Evolutionary conservation across 2,888 invertebrate species (phyloP).

Genomic region (Cephus pulcher): DNA sequence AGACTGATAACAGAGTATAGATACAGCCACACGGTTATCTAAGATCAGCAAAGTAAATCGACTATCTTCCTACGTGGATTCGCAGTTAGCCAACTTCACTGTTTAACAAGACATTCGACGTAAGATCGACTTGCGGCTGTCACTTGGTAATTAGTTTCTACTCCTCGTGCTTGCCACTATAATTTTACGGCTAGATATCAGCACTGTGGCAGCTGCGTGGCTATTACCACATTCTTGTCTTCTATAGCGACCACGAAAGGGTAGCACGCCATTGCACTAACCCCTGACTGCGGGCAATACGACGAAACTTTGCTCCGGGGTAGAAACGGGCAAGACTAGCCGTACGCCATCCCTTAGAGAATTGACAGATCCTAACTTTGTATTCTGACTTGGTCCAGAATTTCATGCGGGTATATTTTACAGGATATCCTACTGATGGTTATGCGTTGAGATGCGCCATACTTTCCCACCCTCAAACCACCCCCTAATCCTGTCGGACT

Average conservation of each 20-base stretch:
- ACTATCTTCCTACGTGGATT: not conserved
- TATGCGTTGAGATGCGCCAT: not conserved
- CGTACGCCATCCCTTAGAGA: not conserved
- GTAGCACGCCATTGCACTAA: not conserved
- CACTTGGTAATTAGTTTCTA: constrained; percentile 47
- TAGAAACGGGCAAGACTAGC: not conserved
- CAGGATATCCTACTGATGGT: not conserved
- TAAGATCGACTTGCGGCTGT: constrained; percentile 38
- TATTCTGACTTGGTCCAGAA: not conserved
- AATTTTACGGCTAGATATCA: constrained; percentile 19
- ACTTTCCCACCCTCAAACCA: not conserved
- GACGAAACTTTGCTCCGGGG: not conserved
- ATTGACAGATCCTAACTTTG: not conserved
- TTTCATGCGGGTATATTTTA: not conserved
- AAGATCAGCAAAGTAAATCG: not conserved
- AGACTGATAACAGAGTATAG: too few relatives aligned
- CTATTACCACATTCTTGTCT: not conserved
- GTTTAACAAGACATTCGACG: constrained; percentile 45
- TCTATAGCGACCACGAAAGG: not conserved
- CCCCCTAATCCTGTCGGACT: not conserved
- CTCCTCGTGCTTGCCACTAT: constrained; percentile 35
- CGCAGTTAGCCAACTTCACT: constrained; percentile 32
- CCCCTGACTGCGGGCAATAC: not conserved
- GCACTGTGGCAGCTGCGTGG: not conserved
- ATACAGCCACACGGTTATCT: not conserved